A percentile compares a stretch with the other conserved stretches of the same genome.
phyloP scores from a whole-genome alignment of 2,797 vertebrate genomes.

The Danionella dracula region DNA sequence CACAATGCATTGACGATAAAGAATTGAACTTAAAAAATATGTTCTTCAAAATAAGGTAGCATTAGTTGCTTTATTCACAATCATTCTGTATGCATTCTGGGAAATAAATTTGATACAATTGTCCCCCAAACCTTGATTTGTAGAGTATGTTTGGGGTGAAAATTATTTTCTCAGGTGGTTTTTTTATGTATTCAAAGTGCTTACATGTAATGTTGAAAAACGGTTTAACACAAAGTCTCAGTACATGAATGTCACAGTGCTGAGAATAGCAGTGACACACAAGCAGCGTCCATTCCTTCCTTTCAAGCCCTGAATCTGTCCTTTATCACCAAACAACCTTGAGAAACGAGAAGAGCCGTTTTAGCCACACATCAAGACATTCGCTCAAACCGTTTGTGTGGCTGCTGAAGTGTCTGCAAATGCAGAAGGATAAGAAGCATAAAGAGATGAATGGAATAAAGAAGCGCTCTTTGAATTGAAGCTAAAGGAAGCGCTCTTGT shows the following conservation, averaged over 20 bases:
- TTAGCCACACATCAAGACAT: slow-evolving; percentile 64
- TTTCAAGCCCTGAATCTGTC: slow-evolving; percentile 60
- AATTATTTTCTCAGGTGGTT: neutral
- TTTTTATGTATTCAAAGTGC: neutral
- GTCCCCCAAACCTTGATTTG: no score
- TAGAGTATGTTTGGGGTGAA: neutral
- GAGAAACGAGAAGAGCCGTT: slow-evolving; percentile 58
- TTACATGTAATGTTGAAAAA: slow-evolving; percentile 30
- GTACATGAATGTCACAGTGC: slow-evolving; percentile 49
- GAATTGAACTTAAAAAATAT: no score
- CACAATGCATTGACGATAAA: no score
- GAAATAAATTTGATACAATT: no score
- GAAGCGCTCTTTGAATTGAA: slow-evolving; percentile 53
- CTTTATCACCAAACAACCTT: slow-evolving; percentile 73
- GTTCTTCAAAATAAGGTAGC: no score
- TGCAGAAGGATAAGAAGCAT: slow-evolving; percentile 57
- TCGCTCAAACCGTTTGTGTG: slow-evolving; percentile 56
- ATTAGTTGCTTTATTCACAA: no score
- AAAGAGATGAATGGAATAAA: neutral
- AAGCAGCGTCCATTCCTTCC: slow-evolving; percentile 44
- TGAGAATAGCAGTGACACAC: slow-evolving; percentile 52
- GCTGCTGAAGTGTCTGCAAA: slow-evolving; percentile 53
- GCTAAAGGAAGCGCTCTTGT: neutral
- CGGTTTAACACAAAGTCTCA: slow-evolving; percentile 4
- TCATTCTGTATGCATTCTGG: no score